Conservation (phyloP, 2,888 invertebrate species). For the Lucinisca nassula region DNA sequence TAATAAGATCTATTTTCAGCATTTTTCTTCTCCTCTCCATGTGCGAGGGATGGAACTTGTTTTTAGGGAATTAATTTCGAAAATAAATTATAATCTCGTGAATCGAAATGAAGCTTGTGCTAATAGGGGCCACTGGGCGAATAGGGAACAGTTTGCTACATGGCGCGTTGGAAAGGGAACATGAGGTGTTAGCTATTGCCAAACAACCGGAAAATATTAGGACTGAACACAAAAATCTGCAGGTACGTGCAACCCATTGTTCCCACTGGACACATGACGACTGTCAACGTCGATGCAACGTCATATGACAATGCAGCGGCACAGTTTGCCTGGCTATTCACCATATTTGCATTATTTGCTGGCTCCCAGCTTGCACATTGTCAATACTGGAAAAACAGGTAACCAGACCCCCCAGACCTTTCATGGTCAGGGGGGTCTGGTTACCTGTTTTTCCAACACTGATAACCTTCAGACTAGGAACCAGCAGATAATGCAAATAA, state of each 20-base stretch:
- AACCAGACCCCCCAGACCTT: too few relatives aligned
- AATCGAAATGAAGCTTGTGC: neutral
- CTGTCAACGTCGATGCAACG: too few relatives aligned
- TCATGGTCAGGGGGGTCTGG: too few relatives aligned
- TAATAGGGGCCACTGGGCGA: neutral
- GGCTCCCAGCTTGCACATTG: too few relatives aligned
- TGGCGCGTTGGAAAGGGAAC: neutral
- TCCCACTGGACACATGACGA: too few relatives aligned
- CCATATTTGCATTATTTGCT: too few relatives aligned
- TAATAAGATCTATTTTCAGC: neutral
- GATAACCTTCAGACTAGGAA: too few relatives aligned
- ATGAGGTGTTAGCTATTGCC: neutral
- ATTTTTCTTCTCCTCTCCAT: neutral
- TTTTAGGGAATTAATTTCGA: neutral
- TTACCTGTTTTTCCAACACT: too few relatives aligned
- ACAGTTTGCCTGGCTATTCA: too few relatives aligned
- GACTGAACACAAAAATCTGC: constrained; percentile 4
- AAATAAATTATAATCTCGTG: neutral
- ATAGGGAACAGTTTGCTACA: neutral
- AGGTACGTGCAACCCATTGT: neutral
- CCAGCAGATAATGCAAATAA: too few relatives aligned
- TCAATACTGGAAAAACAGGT: too few relatives aligned
- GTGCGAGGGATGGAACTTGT: neutral
- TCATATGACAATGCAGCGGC: too few relatives aligned
- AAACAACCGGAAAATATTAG: neutral